Evolutionary conservation across 2,797 vertebrate genomes (phyloP), one percentile per base, ranked within the genome.

Genomic region (Mionectes olivaceus): DNA sequence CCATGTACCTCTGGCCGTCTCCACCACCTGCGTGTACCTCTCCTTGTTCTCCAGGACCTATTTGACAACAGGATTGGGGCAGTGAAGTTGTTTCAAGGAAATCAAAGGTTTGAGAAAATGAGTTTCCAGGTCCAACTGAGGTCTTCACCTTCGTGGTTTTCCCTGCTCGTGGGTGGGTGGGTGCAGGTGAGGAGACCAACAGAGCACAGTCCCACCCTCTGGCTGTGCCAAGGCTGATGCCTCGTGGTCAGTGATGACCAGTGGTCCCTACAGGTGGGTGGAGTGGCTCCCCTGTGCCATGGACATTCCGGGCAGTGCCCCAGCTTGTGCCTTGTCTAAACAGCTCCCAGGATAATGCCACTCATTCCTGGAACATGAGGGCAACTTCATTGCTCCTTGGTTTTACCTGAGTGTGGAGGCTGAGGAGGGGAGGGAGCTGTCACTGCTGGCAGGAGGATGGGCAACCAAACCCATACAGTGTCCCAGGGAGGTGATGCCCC

Each of bases 181-280:
- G n/a, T n/a, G 53, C 6, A 4, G 2, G 3, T 33, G 55, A 74
- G 28, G 37, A 25, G n/a, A 50, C 17, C 57, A 56, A 37, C 68
- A 85, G 52, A 44, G 44, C 57, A 5, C 28, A 68, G n/a, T 3
- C 17, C 64, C 59, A 25, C 22, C 22, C 52, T 28, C 35, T 23
- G 65, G 19, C 43, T 57, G 1, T 2, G 7, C 33, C 43, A 30
- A 7, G 25, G 14, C 2, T n/a, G 23, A 9, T 64, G 52, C 8
- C 22, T 30, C 0, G 0, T 6, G 32, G 46, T n/a, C 59, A 55
- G 1, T 0, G 4, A 8, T 24, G 64, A 27, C 33, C 44, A 22
- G 13, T 1, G 41, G 13, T 22, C 23, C 0, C 0, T 22, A 22
- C 1, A 5, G 25, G 18, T 18, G 32, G 32, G 16, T 23, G 32